A percentile compares a stretch with the other conserved stretches of the same genome.
phyloP scores from a whole-genome alignment of 2,113 vertebrate species.

The Dissostichus mawsoni region DNA sequence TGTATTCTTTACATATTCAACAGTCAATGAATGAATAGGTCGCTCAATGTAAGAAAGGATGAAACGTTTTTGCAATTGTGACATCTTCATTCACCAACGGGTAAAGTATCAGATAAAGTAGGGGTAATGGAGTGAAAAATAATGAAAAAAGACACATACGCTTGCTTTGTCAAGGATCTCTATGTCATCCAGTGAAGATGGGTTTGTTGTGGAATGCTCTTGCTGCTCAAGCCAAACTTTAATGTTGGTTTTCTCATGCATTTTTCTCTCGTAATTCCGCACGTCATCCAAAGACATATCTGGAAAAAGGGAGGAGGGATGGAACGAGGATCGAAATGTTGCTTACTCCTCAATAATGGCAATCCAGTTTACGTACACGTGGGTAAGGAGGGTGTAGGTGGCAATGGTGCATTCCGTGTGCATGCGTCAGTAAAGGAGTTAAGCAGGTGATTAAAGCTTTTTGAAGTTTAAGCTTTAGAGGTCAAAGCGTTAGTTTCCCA shows the following conservation, averaged over 20 bases:
- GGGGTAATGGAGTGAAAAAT: slow-evolving; percentile 36
- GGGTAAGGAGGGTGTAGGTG: slow-evolving; percentile 58
- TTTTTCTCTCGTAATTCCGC: slow-evolving; percentile 97
- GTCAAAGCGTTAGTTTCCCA: slow-evolving; percentile 37
- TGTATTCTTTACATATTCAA: not conserved
- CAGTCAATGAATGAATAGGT: not conserved
- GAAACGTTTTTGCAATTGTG: slow-evolving; percentile 24
- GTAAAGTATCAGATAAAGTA: slow-evolving; percentile 45
- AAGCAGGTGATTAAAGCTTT: not conserved
- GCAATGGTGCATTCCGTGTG: slow-evolving; percentile 36
- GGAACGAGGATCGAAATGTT: slow-evolving; percentile 81
- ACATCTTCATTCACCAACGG: slow-evolving; percentile 23
- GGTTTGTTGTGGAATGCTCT: slow-evolving; percentile 86
- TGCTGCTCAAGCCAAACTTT: slow-evolving; percentile 96
- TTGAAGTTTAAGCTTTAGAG: slow-evolving; percentile 28
- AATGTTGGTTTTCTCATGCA: slow-evolving; percentile 99
- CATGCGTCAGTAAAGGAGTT: slow-evolving; percentile 4
- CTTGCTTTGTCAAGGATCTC: slow-evolving; percentile 94
- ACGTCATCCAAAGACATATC: slow-evolving; percentile 99
- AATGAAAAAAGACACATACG: slow-evolving; percentile 88
- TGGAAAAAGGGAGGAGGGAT: slow-evolving; percentile 88
- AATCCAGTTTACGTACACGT: slow-evolving; percentile 45
- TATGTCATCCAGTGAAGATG: slow-evolving; percentile 95
- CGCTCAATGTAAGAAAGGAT: slow-evolving; percentile 9
- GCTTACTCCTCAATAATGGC: slow-evolving; percentile 83